Conservation (phyloP, 2,113 vertebrate species). For the Semicossyphus pulcher region DNA sequence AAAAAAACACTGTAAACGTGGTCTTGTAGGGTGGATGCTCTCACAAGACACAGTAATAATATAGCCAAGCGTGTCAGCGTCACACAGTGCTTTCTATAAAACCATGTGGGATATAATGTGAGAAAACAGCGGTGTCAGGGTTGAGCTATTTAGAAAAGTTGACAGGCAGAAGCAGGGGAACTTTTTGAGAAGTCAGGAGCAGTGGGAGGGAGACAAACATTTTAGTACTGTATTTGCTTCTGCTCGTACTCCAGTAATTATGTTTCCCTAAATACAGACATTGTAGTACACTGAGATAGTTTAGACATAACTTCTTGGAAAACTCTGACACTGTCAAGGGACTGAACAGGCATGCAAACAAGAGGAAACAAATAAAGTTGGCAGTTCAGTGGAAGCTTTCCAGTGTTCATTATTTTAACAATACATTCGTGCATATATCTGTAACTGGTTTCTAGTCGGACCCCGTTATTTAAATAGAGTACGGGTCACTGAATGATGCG, state of each 20-base stretch:
- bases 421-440: background rate
- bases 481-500: background rate
- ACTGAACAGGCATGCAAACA: background rate
- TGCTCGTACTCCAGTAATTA: background rate
- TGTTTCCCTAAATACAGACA: background rate
- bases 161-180: background rate
- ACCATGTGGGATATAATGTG: constrained; percentile 4
- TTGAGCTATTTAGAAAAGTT: background rate
- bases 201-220: background rate
- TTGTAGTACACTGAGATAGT: background rate
- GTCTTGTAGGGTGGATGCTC: background rate
- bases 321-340: background rate
- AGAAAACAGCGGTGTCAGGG: background rate
- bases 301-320: background rate
- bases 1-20: background rate
- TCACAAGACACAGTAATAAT: background rate
- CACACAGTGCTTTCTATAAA: background rate
- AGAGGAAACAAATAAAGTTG: background rate
- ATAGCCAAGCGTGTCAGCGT: background rate
- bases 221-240: background rate
- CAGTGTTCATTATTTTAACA: background rate
- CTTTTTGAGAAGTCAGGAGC: constrained; percentile 3
- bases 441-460: background rate
- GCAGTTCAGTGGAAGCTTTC: background rate
- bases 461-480: constrained; percentile 11